Evolutionary conservation across 2,888 invertebrate species (phyloP), one percentile per base, ranked within the genome.

Genomic region (Spodoptera exigua): DNA sequence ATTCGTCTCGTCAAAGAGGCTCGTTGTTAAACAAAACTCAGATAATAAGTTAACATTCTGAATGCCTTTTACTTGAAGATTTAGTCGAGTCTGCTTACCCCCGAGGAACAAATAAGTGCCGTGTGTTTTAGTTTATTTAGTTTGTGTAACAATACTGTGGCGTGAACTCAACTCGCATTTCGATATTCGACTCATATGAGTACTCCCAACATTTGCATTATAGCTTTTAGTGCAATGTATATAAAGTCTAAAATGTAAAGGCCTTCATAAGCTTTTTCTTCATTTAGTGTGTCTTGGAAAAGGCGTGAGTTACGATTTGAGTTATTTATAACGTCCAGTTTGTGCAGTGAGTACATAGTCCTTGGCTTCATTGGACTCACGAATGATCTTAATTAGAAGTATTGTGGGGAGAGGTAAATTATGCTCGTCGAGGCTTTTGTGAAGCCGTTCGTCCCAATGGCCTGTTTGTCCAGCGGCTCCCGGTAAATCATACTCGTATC

Each of bases 321-420:
- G 91, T 92, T 92, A 92, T 93, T 93, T 92, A 93, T 92, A 88
- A 87, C 86, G 83, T 85, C 91, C 89, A 89, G 92, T 90, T 90
- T 88, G 86, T 89, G 85, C 87, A 88, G 84, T 82, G 84, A 84
- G 87, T 83, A 86, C 85, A 88, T 86, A 88, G 86, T 88, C 84
- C 84, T 88, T 83, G 76, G 84, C 84, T 86, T 86, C 89, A 86
- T 89, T 85, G 87, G 86, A 65, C 87, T 86, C 89, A 90, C 90
- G 91, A 89, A 89, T 91, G 91, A 92, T 92, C 93, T 92, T 93
- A 93, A 93, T 93, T 92, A 93, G 92, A 92, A 91, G 90, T 88
- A 92, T 93, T 93, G 92, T 93, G 82, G 84, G 68, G 81, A 83
- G 84, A 85, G 79, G 88, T 91, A 91, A 92, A 89, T 90, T 90